These are phyloP conservation scores for Crossocerus cetratus DNA, from an alignment of 2,888 invertebrate species.

Conservation along the genomic window DNA sequence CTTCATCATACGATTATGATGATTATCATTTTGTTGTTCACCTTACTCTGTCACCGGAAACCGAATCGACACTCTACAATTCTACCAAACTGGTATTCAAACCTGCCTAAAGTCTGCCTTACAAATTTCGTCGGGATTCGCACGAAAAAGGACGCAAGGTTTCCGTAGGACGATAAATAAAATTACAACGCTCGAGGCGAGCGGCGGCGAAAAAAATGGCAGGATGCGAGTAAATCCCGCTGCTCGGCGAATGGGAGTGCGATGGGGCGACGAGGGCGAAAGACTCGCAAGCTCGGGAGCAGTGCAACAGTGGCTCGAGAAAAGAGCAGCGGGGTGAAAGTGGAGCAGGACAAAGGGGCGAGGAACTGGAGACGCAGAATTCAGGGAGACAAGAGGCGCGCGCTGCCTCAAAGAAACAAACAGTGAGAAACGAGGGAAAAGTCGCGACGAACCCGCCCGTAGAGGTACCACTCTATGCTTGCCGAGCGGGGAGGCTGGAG, in stretches of 20 bases:
- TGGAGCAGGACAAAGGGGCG: conserved; percentile 10
- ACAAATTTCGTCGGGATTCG: neutral
- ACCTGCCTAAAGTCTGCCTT: neutral
- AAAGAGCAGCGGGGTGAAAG: conserved; percentile 5
- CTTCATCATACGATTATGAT: no score
- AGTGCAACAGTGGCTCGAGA: neutral
- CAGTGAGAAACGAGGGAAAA: conserved; percentile 1
- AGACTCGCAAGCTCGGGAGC: conserved; percentile 7
- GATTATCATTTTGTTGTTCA: no score
- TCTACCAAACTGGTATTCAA: neutral
- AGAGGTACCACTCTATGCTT: no score
- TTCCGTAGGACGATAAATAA: conserved; percentile 38
- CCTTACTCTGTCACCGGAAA: no score
- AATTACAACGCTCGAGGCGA: conserved; percentile 29
- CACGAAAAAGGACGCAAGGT: neutral
- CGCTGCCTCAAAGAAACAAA: neutral
- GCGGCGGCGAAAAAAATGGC: conserved; percentile 26
- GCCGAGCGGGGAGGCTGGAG: no score
- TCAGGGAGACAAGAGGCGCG: conserved; percentile 13
- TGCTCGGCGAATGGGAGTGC: neutral
- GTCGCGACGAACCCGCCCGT: neutral
- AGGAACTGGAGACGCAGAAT: neutral
- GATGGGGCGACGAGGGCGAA: conserved; percentile 6
- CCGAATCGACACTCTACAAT: no score
- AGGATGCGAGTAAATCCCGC: neutral